Conservation (phyloP, 2,888 invertebrate species). For the Drosophila niveifrons region DNA sequence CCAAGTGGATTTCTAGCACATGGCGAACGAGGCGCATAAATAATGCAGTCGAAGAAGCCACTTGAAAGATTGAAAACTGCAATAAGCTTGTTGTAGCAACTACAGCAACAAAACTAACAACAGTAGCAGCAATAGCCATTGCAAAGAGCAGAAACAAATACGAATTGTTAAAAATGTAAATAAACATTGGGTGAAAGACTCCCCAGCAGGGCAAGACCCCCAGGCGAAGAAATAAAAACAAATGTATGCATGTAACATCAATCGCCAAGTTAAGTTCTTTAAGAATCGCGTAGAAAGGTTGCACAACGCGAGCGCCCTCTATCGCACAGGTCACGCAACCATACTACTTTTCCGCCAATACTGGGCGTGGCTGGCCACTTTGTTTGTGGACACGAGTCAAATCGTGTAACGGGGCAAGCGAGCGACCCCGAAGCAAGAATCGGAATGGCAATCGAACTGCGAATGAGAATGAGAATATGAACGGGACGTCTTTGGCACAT, state of each 20-base stretch:
- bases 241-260: slow-evolving; percentile 17
- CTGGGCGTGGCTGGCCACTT: slow-evolving; percentile 34
- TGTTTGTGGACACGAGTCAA: slow-evolving; percentile 45
- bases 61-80: slow-evolving; percentile 66
- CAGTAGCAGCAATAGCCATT: slow-evolving; percentile 24
- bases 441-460: not conserved
- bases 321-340: slow-evolving; percentile 33
- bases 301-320: slow-evolving; percentile 23
- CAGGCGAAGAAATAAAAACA: slow-evolving; percentile 19
- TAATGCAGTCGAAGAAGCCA: slow-evolving; percentile 69
- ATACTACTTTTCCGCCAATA: slow-evolving; percentile 17
- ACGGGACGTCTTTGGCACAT: slow-evolving; percentile 69
- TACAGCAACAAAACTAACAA: slow-evolving; percentile 2
- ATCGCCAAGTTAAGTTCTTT: slow-evolving; percentile 6
- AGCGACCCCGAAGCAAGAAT: slow-evolving; percentile 1
- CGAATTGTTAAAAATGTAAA: slow-evolving; percentile 59
- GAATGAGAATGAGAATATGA: slow-evolving; percentile 23
- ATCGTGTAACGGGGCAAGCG: slow-evolving; percentile 26
- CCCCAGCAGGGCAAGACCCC: slow-evolving; percentile 42
- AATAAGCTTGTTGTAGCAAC: slow-evolving; percentile 58
- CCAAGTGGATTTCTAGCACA: slow-evolving; percentile 76
- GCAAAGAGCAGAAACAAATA: slow-evolving; percentile 55
- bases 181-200: slow-evolving; percentile 54
- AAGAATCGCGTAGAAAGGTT: slow-evolving; percentile 51
- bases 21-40: slow-evolving; percentile 71